These are phyloP conservation scores for Panonychus citri DNA, from an alignment of 1,140 invertebrate species.

Conservation along the genomic window DNA sequence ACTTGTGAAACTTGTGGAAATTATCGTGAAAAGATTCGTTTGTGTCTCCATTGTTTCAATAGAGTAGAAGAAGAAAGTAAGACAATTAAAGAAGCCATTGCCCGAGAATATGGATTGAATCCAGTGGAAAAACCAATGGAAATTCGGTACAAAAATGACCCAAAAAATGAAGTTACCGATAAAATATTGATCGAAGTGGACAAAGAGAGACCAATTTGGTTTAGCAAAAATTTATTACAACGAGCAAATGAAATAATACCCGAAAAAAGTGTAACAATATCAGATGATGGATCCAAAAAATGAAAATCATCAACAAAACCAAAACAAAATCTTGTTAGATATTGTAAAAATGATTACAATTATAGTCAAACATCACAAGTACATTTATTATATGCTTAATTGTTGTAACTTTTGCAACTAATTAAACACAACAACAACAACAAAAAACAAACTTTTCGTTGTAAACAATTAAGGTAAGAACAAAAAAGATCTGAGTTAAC, in stretches of 20 bases:
- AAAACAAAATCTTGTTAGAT: no score
- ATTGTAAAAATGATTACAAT: no score
- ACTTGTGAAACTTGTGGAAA: constrained; percentile 55
- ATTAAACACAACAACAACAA: no score
- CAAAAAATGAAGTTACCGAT: constrained; percentile 30
- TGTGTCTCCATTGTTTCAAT: constrained; percentile 63
- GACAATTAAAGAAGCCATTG: constrained; percentile 41
- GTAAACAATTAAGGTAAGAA: no score
- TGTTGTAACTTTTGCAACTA: no score
- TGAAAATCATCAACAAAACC: no score
- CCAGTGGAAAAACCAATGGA: background rate
- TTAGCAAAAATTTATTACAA: constrained; percentile 51
- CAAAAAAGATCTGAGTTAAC: no score
- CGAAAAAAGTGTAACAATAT: background rate
- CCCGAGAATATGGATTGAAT: constrained; percentile 30
- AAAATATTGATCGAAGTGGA: constrained; percentile 45
- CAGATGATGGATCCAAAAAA: no score
- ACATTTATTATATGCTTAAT: no score
- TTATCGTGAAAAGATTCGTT: constrained; percentile 40
- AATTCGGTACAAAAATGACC: constrained; percentile 37
- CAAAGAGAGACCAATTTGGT: constrained; percentile 48
- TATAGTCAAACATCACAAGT: no score
- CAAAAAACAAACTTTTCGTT: no score
- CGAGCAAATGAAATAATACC: constrained; percentile 20
- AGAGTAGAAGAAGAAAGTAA: constrained; percentile 52